These are phyloP conservation scores for Trissolcus basalis DNA, from an alignment of 1,140 invertebrate genomes.

Conservation along the genomic window DNA sequence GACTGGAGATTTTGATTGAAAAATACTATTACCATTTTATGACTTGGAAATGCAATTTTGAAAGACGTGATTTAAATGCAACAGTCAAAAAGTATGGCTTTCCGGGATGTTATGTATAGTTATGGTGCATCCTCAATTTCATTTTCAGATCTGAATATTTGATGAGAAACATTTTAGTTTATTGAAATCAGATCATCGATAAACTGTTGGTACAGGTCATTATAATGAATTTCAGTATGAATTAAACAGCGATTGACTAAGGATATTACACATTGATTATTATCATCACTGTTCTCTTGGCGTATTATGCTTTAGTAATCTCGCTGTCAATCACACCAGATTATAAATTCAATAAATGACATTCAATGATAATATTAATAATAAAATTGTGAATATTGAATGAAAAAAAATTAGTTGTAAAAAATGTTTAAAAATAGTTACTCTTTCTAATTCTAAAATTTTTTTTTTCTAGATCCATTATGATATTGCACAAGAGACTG, in stretches of 20 bases:
- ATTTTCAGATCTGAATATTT: background rate
- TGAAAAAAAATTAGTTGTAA: background rate
- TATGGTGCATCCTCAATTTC: too few species aligned
- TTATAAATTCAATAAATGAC: slow-evolving; percentile 28
- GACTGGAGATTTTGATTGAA: too few species aligned
- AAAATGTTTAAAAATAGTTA: too few species aligned
- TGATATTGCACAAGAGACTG: too few species aligned
- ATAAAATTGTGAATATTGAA: background rate
- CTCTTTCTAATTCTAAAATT: too few species aligned
- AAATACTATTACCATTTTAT: too few species aligned
- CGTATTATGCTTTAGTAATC: slow-evolving; percentile 32
- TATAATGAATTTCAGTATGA: slow-evolving; percentile 40
- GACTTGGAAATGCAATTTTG: too few species aligned
- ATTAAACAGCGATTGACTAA: slow-evolving; percentile 35
- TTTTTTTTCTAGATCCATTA: too few species aligned
- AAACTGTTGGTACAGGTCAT: slow-evolving; percentile 8
- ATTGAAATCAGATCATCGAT: slow-evolving; percentile 1
- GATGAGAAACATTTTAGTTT: too few species aligned
- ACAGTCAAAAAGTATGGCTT: too few species aligned
- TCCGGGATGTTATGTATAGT: too few species aligned
- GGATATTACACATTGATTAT: slow-evolving; percentile 46
- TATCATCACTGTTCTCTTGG: slow-evolving; percentile 41
- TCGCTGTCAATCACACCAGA: slow-evolving; percentile 37
- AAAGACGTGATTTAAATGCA: too few species aligned
- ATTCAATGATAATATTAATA: background rate